These are phyloP conservation scores for Nineta flava DNA, from an alignment of 2,888 invertebrate genomes.

Conservation along the genomic window DNA sequence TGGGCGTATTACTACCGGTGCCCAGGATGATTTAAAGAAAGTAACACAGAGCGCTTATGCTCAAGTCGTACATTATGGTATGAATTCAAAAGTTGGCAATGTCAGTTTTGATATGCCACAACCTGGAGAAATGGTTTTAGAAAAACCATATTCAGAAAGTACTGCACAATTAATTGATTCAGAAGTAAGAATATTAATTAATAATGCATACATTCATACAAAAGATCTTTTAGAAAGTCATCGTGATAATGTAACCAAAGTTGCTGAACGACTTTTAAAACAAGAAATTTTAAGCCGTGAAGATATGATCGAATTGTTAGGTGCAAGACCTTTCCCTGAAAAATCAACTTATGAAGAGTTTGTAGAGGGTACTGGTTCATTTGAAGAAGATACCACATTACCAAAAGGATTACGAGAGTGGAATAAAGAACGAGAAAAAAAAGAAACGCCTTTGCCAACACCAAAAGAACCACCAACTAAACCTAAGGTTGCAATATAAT, in stretches of 20 bases:
- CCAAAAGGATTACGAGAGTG: conserved; percentile 92
- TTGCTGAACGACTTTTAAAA: conserved; percentile 74
- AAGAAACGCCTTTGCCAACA: background rate
- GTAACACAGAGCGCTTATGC: conserved; percentile 97
- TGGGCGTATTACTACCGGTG: conserved; percentile 89
- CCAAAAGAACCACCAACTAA: too few relatives aligned
- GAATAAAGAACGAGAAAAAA: conserved; percentile 55
- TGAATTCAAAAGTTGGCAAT: conserved; percentile 95
- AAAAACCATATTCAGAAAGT: conserved; percentile 95
- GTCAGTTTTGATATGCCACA: conserved; percentile 91
- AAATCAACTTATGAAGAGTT: conserved; percentile 99
- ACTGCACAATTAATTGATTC: conserved; percentile 92
- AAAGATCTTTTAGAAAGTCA: conserved; percentile 59
- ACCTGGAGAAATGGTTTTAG: conserved; percentile 79
- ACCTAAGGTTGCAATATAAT: too few relatives aligned
- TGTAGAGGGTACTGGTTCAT: conserved; percentile 93
- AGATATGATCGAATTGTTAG: conserved; percentile 94
- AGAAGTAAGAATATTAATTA: conserved; percentile 72
- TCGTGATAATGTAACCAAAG: conserved; percentile 75
- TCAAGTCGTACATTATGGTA: conserved; percentile 93
- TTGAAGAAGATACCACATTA: conserved; percentile 89
- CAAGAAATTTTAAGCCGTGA: conserved; percentile 91
- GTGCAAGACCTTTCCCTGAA: conserved; percentile 89
- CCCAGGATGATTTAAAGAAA: conserved; percentile 96
- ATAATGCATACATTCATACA: conserved; percentile 66